A percentile compares a stretch with the other conserved stretches of the same genome.
Evolutionary conservation across 2,888 invertebrate species (phyloP).

Genomic region (Cosmia trapezina): DNA sequence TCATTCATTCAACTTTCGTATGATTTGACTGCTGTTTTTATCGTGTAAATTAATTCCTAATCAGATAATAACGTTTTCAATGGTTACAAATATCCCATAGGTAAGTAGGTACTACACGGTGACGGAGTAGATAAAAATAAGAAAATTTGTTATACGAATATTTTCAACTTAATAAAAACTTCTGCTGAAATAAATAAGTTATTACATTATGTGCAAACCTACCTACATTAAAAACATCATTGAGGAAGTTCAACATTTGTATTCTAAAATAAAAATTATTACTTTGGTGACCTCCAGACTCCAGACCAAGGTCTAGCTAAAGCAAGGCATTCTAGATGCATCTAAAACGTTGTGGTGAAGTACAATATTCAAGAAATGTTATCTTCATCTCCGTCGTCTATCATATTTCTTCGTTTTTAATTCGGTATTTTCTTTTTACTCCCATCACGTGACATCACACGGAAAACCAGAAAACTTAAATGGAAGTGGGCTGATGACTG

Average conservation of each 20-base stretch:
- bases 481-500: no score
- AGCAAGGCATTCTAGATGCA: slow-evolving; percentile 14
- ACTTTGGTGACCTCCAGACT: slow-evolving; percentile 53
- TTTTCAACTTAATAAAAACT: slow-evolving; percentile 1
- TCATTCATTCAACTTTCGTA: no score
- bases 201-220: not conserved
- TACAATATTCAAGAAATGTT: not conserved
- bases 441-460: no score
- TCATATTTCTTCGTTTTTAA: no score
- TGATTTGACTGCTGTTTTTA: not conserved
- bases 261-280: slow-evolving; percentile 40
- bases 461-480: no score
- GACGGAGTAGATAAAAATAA: not conserved
- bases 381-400: not conserved
- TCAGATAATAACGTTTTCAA: not conserved
- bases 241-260: slow-evolving; percentile 26
- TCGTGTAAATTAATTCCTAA: not conserved
- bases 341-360: not conserved
- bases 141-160: not conserved
- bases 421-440: no score
- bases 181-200: slow-evolving; percentile 13
- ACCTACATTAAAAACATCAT: slow-evolving; percentile 1
- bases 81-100: not conserved
- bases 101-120: no score
- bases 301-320: slow-evolving; percentile 48